Evolutionary conservation across 1,140 invertebrate species (phyloP).

Genomic region (Rhopalosiphum padi): DNA sequence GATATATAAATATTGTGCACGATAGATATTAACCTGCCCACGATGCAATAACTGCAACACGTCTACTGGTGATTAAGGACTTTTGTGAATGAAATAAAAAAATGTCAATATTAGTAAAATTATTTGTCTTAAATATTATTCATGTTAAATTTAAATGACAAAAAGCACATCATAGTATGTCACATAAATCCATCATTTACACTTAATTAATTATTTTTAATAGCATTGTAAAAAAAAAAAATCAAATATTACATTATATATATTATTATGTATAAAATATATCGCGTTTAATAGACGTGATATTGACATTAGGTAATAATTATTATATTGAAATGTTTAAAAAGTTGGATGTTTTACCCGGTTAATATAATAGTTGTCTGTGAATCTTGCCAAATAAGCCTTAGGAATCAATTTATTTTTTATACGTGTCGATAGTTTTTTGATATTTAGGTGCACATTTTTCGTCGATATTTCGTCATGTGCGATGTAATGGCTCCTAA

Average conservation of each 20-base stretch:
- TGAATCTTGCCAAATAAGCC: conserved; percentile 7
- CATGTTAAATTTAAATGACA: too few relatives aligned
- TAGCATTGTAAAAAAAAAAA: background rate
- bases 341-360: conserved; percentile 41
- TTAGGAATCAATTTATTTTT: background rate
- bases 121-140: too few relatives aligned
- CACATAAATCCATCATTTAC: too few relatives aligned
- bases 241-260: background rate
- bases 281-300: background rate
- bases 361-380: conserved; percentile 17
- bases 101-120: too few relatives aligned
- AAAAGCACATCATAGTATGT: too few relatives aligned
- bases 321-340: conserved; percentile 26
- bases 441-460: background rate
- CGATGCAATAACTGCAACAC: background rate
- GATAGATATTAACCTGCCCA: background rate
- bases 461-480: background rate
- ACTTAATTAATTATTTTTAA: background rate
- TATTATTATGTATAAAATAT: background rate
- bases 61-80: background rate
- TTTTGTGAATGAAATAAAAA: background rate
- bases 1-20: background rate
- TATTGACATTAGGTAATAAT: background rate
- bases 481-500: background rate
- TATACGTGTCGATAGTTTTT: background rate